Conservation (phyloP, 2,888 invertebrate genomes). For the Thyatira batis region DNA sequence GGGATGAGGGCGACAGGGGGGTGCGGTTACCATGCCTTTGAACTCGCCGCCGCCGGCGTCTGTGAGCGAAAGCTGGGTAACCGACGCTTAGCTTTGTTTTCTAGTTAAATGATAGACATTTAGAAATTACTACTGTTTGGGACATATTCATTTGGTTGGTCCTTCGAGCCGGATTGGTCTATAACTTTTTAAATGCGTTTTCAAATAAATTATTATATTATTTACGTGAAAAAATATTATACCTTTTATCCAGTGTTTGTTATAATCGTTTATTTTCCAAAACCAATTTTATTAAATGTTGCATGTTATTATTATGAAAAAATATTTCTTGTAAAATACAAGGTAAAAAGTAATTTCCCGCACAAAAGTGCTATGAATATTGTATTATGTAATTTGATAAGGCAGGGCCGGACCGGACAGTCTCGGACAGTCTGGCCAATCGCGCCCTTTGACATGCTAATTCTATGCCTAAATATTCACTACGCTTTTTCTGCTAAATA, state of each 20-base stretch:
- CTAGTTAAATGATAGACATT: slow-evolving; percentile 71
- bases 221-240: too few relatives aligned
- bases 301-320: too few relatives aligned
- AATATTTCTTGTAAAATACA: neutral
- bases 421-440: slow-evolving; percentile 40
- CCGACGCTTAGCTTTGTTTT: slow-evolving; percentile 79
- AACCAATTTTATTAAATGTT: too few relatives aligned
- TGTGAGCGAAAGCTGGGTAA: slow-evolving; percentile 75
- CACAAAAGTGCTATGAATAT: slow-evolving; percentile 46
- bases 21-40: slow-evolving; percentile 71
- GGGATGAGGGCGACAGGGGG: slow-evolving; percentile 40
- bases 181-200: too few relatives aligned
- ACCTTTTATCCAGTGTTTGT: too few relatives aligned
- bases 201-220: too few relatives aligned
- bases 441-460: slow-evolving; percentile 68
- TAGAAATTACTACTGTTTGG: slow-evolving; percentile 62
- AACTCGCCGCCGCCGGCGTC: slow-evolving; percentile 73
- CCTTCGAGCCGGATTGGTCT: slow-evolving; percentile 33
- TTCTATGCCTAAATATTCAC: slow-evolving; percentile 50
- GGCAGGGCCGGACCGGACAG: slow-evolving; percentile 38
- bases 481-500: slow-evolving; percentile 37
- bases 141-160: slow-evolving; percentile 39
- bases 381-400: slow-evolving; percentile 25
- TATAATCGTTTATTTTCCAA: too few relatives aligned
- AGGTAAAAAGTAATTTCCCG: slow-evolving; percentile 40